Evolutionary conservation across 2,113 vertebrate genomes (phyloP).

Genomic region (Microtus pennsylvanicus): DNA sequence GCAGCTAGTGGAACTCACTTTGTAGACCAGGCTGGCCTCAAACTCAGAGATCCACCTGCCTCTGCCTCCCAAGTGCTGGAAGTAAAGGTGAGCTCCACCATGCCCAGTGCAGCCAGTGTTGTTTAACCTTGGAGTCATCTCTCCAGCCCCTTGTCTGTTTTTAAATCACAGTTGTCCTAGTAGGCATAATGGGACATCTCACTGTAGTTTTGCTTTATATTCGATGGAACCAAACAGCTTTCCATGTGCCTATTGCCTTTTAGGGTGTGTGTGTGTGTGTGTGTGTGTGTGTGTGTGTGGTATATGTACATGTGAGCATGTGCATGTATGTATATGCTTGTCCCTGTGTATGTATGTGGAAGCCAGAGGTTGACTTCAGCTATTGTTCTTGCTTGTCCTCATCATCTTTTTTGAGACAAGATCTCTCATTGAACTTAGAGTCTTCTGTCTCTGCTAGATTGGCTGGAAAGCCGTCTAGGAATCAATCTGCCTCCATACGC

Average conservation of each 20-base stretch:
- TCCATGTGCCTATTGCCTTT: not conserved
- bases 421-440: not conserved
- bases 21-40: too few relatives aligned
- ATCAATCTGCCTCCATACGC: not conserved
- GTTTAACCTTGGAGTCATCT: not conserved
- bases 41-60: too few relatives aligned
- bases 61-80: too few relatives aligned
- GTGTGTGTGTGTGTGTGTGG: too few relatives aligned
- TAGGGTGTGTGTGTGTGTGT: not conserved
- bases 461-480: not conserved
- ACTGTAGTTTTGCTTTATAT: not conserved
- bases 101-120: not conserved
- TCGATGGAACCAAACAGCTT: not conserved
- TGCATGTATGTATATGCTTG: too few relatives aligned
- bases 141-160: not conserved
- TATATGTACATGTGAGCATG: not conserved
- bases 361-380: too few relatives aligned
- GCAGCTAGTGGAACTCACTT: not conserved
- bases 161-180: not conserved
- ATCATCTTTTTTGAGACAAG: too few relatives aligned
- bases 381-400: too few relatives aligned
- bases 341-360: too few relatives aligned
- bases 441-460: not conserved
- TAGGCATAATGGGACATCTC: not conserved
- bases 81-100: too few relatives aligned